Evolutionary conservation across 1,140 invertebrate species (phyloP).

Genomic region (Drosophila azteca): DNA sequence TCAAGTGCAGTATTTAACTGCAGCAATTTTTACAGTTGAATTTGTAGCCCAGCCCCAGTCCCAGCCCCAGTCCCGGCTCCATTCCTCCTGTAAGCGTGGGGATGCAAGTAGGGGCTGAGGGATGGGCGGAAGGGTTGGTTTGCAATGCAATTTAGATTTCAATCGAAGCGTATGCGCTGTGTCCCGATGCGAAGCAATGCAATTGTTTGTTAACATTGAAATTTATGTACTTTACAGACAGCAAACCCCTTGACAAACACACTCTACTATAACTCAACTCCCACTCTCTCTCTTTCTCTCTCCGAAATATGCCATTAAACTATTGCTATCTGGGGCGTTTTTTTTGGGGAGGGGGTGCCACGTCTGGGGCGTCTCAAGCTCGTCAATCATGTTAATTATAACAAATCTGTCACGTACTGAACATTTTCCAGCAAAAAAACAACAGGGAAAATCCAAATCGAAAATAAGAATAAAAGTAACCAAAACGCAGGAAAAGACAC

Average conservation of each 20-base stretch:
- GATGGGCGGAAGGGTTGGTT: conserved; percentile 6
- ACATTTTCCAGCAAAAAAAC: conserved; percentile 52
- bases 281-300: no score
- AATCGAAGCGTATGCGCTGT: conserved; percentile 59
- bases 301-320: background rate
- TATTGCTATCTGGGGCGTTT: background rate
- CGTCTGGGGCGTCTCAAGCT: conserved; percentile 55
- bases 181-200: conserved; percentile 10
- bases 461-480: conserved; percentile 33
- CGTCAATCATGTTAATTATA: conserved; percentile 77
- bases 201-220: conserved; percentile 59
- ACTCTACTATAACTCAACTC: conserved; percentile 16
- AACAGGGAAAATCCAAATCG: conserved; percentile 7
- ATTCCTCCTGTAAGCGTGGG: conserved; percentile 10
- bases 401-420: conserved; percentile 72
- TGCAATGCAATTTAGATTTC: conserved; percentile 73
- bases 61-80: no score
- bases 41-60: conserved; percentile 48
- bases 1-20: conserved; percentile 75
- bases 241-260: conserved; percentile 39
- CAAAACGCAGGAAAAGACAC: conserved; percentile 65
- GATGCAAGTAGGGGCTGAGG: no score
- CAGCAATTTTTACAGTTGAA: conserved; percentile 75
- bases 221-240: conserved; percentile 61
- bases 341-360: background rate